Conservation (phyloP, 2,888 invertebrate genomes). For the Villa cingulata region DNA sequence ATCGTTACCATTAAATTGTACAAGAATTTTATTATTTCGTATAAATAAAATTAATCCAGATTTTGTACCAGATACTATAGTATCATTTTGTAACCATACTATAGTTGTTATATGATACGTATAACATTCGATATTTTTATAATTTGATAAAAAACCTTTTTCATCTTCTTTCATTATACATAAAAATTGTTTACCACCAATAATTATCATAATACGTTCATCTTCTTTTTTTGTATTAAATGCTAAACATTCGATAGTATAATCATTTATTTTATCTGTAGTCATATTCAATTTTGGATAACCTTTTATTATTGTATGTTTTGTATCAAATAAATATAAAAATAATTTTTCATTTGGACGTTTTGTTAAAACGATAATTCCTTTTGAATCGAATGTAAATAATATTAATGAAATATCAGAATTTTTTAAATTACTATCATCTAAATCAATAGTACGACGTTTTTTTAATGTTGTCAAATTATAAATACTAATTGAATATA, state of each 20-base stretch:
- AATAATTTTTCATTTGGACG: slow-evolving; percentile 51
- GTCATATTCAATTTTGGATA: slow-evolving; percentile 22
- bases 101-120: slow-evolving; percentile 57
- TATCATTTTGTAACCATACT: slow-evolving; percentile 71
- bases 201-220: slow-evolving; percentile 50
- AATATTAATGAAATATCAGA: slow-evolving; percentile 48
- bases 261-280: neutral
- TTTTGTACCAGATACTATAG: slow-evolving; percentile 68
- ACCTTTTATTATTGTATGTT: slow-evolving; percentile 38
- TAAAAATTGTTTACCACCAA: slow-evolving; percentile 45
- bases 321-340: slow-evolving; percentile 68
- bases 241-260: slow-evolving; percentile 22
- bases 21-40: slow-evolving; percentile 73
- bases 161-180: slow-evolving; percentile 56
- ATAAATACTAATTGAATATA: slow-evolving; percentile 39
- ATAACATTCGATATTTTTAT: slow-evolving; percentile 63
- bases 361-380: slow-evolving; percentile 64
- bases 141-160: slow-evolving; percentile 49
- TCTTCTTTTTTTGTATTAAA: slow-evolving; percentile 49
- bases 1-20: slow-evolving; percentile 43
- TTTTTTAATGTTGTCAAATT: slow-evolving; percentile 56
- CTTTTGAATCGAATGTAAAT: slow-evolving; percentile 72
- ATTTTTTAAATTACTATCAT: slow-evolving; percentile 35
- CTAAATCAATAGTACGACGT: slow-evolving; percentile 44
- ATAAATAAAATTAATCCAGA: slow-evolving; percentile 63